These are phyloP conservation scores for Periphyllus acericola DNA, from an alignment of 2,888 invertebrate genomes.

Conservation along the genomic window DNA sequence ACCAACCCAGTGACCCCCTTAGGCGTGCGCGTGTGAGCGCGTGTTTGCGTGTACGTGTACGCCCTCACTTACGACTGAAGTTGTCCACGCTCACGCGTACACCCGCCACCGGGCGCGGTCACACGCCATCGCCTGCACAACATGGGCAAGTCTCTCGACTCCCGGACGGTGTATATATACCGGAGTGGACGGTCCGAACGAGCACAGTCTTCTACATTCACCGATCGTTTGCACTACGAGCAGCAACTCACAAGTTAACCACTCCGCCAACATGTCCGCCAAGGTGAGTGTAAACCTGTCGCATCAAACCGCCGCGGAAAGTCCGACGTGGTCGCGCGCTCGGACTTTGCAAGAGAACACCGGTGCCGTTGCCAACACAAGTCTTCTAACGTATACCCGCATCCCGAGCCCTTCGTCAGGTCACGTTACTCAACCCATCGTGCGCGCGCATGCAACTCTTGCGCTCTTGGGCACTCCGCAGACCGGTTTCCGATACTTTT, in stretches of 20 bases:
- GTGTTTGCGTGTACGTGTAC: neutral
- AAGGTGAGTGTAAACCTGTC: conserved; percentile 18
- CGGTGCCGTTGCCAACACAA: too few relatives aligned
- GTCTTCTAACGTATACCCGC: too few relatives aligned
- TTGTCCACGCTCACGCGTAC: neutral
- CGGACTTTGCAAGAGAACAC: too few relatives aligned
- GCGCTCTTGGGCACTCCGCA: neutral
- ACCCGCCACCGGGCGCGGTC: neutral
- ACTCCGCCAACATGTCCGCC: conserved; percentile 10
- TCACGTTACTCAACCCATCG: neutral
- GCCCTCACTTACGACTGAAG: neutral
- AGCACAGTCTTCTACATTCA: conserved; percentile 11
- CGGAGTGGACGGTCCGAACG: neutral
- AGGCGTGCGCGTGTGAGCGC: neutral
- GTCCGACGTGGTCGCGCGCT: too few relatives aligned
- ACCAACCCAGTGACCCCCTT: conserved; percentile 16
- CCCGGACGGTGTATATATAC: conserved; percentile 16
- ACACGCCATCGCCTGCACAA: neutral
- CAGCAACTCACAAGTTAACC: neutral
- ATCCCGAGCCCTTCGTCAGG: too few relatives aligned
- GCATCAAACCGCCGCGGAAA: too few relatives aligned
- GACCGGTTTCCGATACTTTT: conserved; percentile 7
- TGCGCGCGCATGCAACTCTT: neutral
- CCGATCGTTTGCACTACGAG: neutral
- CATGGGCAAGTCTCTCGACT: neutral